phyloP scores from a whole-genome alignment of 2,113 vertebrate species.

The Acrocephalus arundinaceus region DNA sequence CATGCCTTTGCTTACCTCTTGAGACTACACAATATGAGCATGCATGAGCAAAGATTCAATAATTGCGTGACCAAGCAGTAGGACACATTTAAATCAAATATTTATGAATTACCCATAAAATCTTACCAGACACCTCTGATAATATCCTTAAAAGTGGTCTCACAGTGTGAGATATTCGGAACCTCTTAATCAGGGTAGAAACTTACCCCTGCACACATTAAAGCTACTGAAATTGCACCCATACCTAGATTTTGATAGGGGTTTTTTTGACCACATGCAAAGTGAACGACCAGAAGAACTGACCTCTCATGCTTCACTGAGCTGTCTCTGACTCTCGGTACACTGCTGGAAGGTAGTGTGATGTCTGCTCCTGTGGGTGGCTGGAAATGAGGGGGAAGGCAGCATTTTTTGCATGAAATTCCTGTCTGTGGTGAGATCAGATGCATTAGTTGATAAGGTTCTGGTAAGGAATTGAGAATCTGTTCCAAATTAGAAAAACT shows the following conservation, averaged over 20 bases:
- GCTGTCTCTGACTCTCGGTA: not conserved
- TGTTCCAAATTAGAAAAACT: constrained; percentile 75
- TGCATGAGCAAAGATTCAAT: not conserved
- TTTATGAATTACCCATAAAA: not conserved
- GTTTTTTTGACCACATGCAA: not conserved
- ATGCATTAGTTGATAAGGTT: constrained; percentile 42
- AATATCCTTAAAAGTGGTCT: not conserved
- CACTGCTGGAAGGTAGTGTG: fast-evolving
- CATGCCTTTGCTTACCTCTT: not conserved
- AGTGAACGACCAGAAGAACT: not conserved
- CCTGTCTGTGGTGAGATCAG: constrained; percentile 34
- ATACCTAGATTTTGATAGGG: not conserved
- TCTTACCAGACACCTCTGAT: not conserved
- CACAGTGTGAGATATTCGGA: not conserved
- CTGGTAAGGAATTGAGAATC: constrained; percentile 54
- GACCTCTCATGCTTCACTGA: not conserved
- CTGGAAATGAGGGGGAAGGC: not conserved
- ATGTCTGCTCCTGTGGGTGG: not conserved
- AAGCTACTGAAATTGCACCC: not conserved
- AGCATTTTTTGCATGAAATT: constrained; percentile 52
- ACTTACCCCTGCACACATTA: not conserved
- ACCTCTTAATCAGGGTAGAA: not conserved
- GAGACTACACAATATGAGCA: not conserved
- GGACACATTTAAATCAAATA: not conserved
- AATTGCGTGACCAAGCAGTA: not conserved